Percentiles rank a stretch among this genome's conserved stretches.
Evolutionary conservation across 1,140 invertebrate genomes (phyloP).

Genomic region (Nymphalis io): DNA sequence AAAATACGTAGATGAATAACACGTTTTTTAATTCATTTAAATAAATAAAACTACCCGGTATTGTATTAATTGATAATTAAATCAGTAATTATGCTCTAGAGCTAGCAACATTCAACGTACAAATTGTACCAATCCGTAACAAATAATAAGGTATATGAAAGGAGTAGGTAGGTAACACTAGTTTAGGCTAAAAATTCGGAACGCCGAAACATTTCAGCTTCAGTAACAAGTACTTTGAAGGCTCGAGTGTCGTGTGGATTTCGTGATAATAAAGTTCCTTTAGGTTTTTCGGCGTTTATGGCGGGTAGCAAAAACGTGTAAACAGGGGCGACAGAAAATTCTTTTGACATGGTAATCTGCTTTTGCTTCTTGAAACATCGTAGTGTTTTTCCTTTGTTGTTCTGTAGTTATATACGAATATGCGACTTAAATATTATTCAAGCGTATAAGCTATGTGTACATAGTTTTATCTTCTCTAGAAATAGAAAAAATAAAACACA

Average conservation of each 20-base stretch:
- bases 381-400: conserved; percentile 29
- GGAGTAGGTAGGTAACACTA: conserved; percentile 6
- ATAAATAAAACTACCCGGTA: too few relatives aligned
- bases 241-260: conserved; percentile 52
- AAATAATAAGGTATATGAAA: not conserved
- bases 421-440: not conserved
- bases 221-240: conserved; percentile 38
- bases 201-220: conserved; percentile 30
- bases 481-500: not conserved
- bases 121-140: not conserved
- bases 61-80: too few relatives aligned
- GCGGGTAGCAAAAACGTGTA: conserved; percentile 60
- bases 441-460: not conserved
- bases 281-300: conserved; percentile 61
- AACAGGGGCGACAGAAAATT: conserved; percentile 66
- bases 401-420: not conserved
- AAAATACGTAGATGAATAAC: too few relatives aligned
- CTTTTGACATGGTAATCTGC: conserved; percentile 74
- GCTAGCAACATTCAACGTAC: not conserved
- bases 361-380: conserved; percentile 43
- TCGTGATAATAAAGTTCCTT: conserved; percentile 60
- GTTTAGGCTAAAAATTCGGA: conserved; percentile 26
- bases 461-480: not conserved
- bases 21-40: too few relatives aligned
- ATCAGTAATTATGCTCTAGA: not conserved